phyloP scores from a whole-genome alignment of 2,113 vertebrate genomes.

The Camelus dromedarius region DNA sequence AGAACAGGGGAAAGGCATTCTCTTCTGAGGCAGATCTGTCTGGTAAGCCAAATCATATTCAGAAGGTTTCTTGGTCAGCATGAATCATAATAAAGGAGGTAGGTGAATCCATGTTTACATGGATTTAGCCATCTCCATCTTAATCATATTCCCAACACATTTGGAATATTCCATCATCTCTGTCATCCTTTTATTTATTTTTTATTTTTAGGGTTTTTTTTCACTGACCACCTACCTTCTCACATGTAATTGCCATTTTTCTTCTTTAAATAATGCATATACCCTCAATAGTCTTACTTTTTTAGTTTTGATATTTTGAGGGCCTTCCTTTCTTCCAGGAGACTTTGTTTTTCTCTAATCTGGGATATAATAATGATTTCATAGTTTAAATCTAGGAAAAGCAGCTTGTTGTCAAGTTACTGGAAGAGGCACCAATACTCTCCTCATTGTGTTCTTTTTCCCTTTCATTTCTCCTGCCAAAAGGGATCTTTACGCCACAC shows the following conservation, averaged over 20 bases:
- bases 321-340: neutral
- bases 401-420: constrained; percentile 8
- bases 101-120: neutral
- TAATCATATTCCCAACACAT: neutral
- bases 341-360: neutral
- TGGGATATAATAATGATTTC: neutral
- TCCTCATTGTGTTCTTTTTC: neutral
- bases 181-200: neutral
- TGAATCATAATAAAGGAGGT: neutral
- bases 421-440: neutral
- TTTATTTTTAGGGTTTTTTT: neutral
- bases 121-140: neutral
- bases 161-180: neutral
- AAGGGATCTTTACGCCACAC: neutral
- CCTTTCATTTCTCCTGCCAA: neutral
- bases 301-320: neutral
- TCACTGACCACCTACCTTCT: neutral
- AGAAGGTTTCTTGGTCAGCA: neutral
- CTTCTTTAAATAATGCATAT: neutral
- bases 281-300: neutral
- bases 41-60: neutral
- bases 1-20: neutral
- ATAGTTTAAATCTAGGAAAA: neutral
- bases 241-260: neutral
- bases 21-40: neutral